Base-by-base conservation (phyloP, 2,797 vertebrate species). In the Salarias fasciatus region DNA sequence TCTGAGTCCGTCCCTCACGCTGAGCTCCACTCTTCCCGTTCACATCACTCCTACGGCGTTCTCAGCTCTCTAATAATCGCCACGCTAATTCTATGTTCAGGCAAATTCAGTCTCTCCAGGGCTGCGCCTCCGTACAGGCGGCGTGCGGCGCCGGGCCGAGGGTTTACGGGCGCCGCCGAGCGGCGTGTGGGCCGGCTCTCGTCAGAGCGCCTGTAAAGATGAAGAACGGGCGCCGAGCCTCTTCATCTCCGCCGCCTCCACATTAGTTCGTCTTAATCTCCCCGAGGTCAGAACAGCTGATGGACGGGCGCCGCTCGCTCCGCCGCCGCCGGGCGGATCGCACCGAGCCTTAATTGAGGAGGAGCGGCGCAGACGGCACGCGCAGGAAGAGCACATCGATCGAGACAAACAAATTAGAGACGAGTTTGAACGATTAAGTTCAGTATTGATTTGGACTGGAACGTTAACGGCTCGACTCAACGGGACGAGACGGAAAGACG, bases 401-500 rank as follows among this genome's bases (percentile, higher is more conserved):
- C 63, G 80, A 86, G 83, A 86, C 88, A 84, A 85, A 88, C 83
- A 90, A 84, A 89, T 87, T 88, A 88, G 84, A 85, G 83, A 76
- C 3, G 59, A 68, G 78, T 83, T 83, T 85, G 82, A 88, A 85
- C 85, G 88, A 89, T 90, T 86, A 86, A 80, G 82, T 87, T 80
- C 71, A 78, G 79, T 80, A 89, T 87, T 75, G 85, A 88, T 88
- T 88, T 85, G 62, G 82, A 88, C 88, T 86, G 84, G 84, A 79
- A 82, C 82, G 72, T 85, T 67, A 86, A 57, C 55, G 35, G 49
- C 55, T 72, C 61, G 42, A 64, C 81, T 68, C 11, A 2, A 30
- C 1, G 35, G 68, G 73, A 78, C 69, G 68, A 74, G 78, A 72
- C 13, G 62, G 38, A 72, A 52, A 70, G 61, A 70, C 65, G 62